Base-by-base conservation (phyloP, 2,888 invertebrate species). In the Andrena flavipes region DNA sequence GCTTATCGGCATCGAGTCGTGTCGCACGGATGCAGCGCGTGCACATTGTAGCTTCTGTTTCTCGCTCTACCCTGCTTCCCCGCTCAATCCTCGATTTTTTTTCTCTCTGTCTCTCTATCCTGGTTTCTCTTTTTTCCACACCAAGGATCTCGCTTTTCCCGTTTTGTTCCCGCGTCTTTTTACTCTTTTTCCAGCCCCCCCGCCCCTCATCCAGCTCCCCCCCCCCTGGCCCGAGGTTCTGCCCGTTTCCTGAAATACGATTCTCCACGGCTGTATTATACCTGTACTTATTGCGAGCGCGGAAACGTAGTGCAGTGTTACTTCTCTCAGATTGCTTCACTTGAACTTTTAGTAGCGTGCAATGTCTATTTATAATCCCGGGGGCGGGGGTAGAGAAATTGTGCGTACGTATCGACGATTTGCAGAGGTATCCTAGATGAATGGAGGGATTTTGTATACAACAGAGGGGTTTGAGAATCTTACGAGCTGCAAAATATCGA, bases 251-350 rank as follows among this genome's bases (percentile, higher is more conserved):
- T 68, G 67, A 74, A 75, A 67, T 56, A 78, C 74, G 74, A 76
- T 70, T 10, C 59, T 65, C 62, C 59, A 20, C 13, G 68, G 54
- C 10, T 69, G 56, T 69, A 68, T 51, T 64, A 64, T 29, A 63
- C 68, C 75, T 68, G 63, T 64, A 64, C 33, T 79, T 79, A 64
- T 69, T 76, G 69, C 64, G 64, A 79, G 63, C 56, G 56, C 20
- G 56, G 69, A 54, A 63, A 68, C 54, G 33, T 63, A 49, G 20
- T 23, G 3, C 26, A 20, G 20, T 5, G 67, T 65, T 77, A 67
- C 71, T 72, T 48, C 63, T 62, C 29, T 30, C 48, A 48, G 74
- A 63, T 68, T 49, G 74, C 26, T 42, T 68, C 78, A 23, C 60
- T 42, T 26, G 54, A 60, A 59, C 49, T 67, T 74, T 49, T 60